Evolutionary conservation across 2,888 invertebrate genomes (phyloP).

Genomic region (Tortricodes alternella): DNA sequence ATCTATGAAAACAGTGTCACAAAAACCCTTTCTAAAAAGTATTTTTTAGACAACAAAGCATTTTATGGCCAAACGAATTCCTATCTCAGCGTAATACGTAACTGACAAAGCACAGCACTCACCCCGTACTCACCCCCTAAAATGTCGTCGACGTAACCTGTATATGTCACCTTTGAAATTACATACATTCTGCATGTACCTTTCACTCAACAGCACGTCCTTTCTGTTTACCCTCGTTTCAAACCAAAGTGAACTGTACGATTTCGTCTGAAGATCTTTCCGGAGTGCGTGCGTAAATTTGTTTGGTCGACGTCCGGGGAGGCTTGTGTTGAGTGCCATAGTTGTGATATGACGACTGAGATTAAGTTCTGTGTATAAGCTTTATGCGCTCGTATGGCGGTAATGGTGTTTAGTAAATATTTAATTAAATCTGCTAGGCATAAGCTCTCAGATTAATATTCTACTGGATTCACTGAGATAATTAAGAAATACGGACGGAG

Average conservation of each 20-base stretch:
- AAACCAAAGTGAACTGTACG: neutral
- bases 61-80: conserved; percentile 28
- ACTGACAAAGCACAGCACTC: conserved; percentile 8
- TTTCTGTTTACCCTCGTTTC: neutral
- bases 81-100: neutral
- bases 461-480: neutral
- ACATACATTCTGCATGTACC: conserved; percentile 26
- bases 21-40: neutral
- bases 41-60: conserved; percentile 16
- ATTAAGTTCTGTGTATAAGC: conserved; percentile 18
- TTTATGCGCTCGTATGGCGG: conserved; percentile 4
- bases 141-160: conserved; percentile 18
- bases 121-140: neutral
- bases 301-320: neutral
- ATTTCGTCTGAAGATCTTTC: neutral
- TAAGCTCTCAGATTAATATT: neutral
- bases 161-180: conserved; percentile 28
- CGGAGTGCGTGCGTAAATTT: neutral
- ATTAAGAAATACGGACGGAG: neutral
- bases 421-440: conserved; percentile 20
- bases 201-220: conserved; percentile 10
- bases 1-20: neutral
- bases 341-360: conserved; percentile 23
- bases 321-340: conserved; percentile 15
- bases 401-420: conserved; percentile 23